Percentiles rank a stretch among this genome's conserved stretches.
Evolutionary conservation across 1,140 invertebrate genomes (phyloP).

Genomic region (Drosophila lacertosa): DNA sequence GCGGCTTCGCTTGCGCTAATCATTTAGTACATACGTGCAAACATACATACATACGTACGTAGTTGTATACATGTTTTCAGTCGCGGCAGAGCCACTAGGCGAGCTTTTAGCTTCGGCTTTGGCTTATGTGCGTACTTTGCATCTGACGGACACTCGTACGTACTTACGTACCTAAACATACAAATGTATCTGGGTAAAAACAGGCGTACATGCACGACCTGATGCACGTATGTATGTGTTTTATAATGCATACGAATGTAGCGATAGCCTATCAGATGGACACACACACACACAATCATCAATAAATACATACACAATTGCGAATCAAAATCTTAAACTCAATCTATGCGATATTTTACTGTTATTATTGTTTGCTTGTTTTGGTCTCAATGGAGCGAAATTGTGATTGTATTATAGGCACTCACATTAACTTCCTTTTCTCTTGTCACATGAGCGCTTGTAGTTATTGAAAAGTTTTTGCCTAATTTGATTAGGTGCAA

Average conservation of each 20-base stretch:
- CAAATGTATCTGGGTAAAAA: slow-evolving; percentile 3
- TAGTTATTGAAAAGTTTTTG: neutral
- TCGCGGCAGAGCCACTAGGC: slow-evolving; percentile 25
- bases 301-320: slow-evolving; percentile 24
- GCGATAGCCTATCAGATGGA: slow-evolving; percentile 18
- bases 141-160: slow-evolving; percentile 8
- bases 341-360: slow-evolving; percentile 4
- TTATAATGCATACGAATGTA: slow-evolving; percentile 24
- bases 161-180: slow-evolving; percentile 2
- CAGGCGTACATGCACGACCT: neutral
- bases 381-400: slow-evolving; percentile 23
- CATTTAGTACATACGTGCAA: slow-evolving; percentile 1
- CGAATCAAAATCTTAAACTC: slow-evolving; percentile 4
- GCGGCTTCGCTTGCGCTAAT: slow-evolving; percentile 11
- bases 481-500: neutral
- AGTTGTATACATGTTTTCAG: neutral
- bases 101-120: slow-evolving; percentile 32
- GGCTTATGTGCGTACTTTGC: slow-evolving; percentile 32
- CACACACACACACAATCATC: slow-evolving; percentile 6
- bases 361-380: slow-evolving; percentile 48
- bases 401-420: slow-evolving; percentile 18
- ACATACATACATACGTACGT: slow-evolving; percentile 1
- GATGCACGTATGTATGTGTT: slow-evolving; percentile 9
- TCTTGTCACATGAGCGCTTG: slow-evolving; percentile 22
- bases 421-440: slow-evolving; percentile 13